These are phyloP conservation scores for Chaetorhynchus papuensis DNA, from an alignment of 2,113 vertebrate species.

Conservation along the genomic window DNA sequence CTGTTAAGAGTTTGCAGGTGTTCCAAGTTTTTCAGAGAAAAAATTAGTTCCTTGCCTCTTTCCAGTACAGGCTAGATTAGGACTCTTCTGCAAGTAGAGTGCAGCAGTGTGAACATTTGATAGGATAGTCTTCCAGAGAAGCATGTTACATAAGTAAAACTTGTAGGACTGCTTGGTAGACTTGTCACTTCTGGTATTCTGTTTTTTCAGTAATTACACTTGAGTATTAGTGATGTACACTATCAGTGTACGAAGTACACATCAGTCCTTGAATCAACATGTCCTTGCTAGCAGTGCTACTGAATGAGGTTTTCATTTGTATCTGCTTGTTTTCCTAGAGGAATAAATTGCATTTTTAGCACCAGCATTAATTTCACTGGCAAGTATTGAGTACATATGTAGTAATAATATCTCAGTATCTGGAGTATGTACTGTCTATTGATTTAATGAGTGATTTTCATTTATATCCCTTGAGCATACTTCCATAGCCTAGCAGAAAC, in stretches of 20 bases:
- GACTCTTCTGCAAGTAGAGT: background rate
- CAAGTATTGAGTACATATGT: background rate
- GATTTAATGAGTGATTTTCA: background rate
- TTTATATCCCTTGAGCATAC: background rate
- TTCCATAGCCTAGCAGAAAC: background rate
- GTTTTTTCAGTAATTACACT: background rate
- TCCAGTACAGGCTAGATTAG: background rate
- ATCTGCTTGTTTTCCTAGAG: background rate
- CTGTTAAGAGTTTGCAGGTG: background rate
- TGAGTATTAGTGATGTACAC: accelerated
- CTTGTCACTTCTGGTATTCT: background rate
- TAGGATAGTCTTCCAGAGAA: background rate
- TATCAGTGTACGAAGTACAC: background rate
- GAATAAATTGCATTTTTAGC: background rate
- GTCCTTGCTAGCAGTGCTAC: background rate
- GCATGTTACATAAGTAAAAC: background rate
- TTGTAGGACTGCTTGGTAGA: background rate
- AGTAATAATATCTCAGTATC: background rate
- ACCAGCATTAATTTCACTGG: background rate
- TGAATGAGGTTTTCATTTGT: background rate
- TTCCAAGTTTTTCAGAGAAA: background rate
- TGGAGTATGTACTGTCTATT: background rate
- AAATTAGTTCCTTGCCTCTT: background rate
- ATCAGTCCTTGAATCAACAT: background rate
- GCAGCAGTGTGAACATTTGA: background rate